Conservation (phyloP, 2,113 vertebrate species). For the Eurypyga helias region DNA sequence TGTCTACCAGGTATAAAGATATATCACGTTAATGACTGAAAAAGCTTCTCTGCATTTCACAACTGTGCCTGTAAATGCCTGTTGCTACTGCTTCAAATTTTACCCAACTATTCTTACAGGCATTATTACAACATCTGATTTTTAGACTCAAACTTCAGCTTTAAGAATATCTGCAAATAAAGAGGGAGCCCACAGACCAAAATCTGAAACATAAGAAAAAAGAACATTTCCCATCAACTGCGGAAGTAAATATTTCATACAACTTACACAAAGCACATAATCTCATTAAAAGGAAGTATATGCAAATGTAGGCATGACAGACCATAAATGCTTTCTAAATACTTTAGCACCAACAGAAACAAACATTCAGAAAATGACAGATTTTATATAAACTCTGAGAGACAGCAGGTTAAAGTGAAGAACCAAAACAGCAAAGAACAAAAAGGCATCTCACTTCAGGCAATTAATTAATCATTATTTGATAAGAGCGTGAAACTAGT, state of each 20-base stretch:
- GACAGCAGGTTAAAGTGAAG: not conserved
- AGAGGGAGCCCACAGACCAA: not conserved
- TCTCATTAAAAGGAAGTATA: not conserved
- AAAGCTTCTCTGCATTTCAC: not conserved
- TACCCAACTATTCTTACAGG: not conserved
- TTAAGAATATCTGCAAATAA: not conserved
- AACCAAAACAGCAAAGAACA: not conserved
- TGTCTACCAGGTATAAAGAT: not conserved
- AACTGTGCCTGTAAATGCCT: not conserved
- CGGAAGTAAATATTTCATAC: not conserved
- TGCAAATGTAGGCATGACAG: not conserved
- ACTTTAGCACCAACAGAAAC: not conserved
- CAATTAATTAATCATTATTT: not conserved
- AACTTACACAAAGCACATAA: not conserved
- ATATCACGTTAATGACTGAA: not conserved
- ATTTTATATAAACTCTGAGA: not conserved
- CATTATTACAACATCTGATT: fast-evolving
- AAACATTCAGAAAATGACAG: not conserved
- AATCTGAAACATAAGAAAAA: not conserved
- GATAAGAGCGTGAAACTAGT: not conserved
- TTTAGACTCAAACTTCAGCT: not conserved
- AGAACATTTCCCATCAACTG: not conserved
- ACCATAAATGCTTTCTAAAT: not conserved
- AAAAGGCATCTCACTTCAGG: not conserved
- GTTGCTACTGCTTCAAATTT: not conserved